Percentiles rank a stretch among this genome's conserved stretches.
Evolutionary conservation across 2,888 invertebrate species (phyloP).

Genomic region (Cephus pygmeus): DNA sequence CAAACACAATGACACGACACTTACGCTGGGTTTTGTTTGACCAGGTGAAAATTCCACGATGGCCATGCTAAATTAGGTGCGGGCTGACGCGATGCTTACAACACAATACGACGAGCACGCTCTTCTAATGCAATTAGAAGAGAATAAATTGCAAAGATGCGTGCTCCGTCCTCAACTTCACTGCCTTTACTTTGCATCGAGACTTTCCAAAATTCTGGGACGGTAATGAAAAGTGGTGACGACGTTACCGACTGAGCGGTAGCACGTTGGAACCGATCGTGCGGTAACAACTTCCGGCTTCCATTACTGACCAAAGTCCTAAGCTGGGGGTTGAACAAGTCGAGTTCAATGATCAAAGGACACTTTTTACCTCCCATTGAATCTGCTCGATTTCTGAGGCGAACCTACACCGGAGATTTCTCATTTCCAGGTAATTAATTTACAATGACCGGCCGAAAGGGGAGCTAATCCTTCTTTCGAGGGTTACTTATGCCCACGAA

Average conservation of each 20-base stretch:
- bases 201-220: conserved; percentile 61
- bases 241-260: background rate
- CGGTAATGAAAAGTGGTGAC: background rate
- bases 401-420: conserved; percentile 63
- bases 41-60: conserved; percentile 62
- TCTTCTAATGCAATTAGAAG: conserved; percentile 61
- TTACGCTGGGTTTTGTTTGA: conserved; percentile 55
- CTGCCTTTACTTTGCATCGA: conserved; percentile 11
- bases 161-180: background rate
- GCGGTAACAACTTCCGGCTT: background rate
- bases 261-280: background rate
- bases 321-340: background rate
- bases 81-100: conserved; percentile 11
- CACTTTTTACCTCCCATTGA: conserved; percentile 60
- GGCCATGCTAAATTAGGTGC: conserved; percentile 40
- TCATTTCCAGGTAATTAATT: conserved; percentile 67
- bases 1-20: conserved; percentile 58
- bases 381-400: conserved; percentile 40
- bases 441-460: conserved; percentile 62
- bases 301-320: background rate
- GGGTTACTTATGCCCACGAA: conserved; percentile 55
- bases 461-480: conserved; percentile 54
- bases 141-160: conserved; percentile 9
- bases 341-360: conserved; percentile 50
- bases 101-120: conserved; percentile 31